These are phyloP conservation scores for Gymnogyps californianus DNA, from an alignment of 2,113 vertebrate species.

Conservation along the genomic window DNA sequence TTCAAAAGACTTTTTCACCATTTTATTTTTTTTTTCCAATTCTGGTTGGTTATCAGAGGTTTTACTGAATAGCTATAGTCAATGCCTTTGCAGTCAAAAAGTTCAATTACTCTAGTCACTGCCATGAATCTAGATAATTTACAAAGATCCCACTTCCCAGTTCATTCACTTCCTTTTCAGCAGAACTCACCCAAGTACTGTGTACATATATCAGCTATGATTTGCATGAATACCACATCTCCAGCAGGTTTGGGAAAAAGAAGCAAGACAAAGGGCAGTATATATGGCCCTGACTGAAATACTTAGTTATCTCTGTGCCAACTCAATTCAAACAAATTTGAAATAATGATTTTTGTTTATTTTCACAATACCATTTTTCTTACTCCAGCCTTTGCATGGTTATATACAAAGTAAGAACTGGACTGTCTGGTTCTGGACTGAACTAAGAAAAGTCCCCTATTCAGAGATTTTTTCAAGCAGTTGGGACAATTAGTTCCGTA, in stretches of 20 bases:
- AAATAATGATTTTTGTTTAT: background rate
- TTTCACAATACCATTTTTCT: background rate
- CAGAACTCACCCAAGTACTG: background rate
- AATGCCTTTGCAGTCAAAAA: conserved; percentile 9
- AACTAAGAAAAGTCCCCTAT: background rate
- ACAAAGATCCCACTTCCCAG: conserved; percentile 11
- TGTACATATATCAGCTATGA: background rate
- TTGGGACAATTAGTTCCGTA: background rate
- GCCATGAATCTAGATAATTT: conserved; percentile 17
- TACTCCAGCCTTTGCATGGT: background rate
- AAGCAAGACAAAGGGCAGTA: background rate
- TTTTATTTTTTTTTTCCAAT: background rate
- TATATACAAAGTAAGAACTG: background rate
- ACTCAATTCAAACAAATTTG: background rate
- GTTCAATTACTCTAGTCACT: conserved; percentile 20
- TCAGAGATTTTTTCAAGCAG: background rate
- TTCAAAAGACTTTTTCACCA: conserved; percentile 7
- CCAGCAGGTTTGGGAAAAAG: background rate
- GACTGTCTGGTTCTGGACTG: too few species aligned
- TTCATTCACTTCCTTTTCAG: background rate
- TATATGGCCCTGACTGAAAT: background rate
- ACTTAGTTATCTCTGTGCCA: background rate
- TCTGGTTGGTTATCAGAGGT: background rate
- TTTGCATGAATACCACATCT: background rate
- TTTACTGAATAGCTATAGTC: conserved; percentile 27